Conservation (phyloP, 2,113 vertebrate species). For the Onychostoma macrolepis region DNA sequence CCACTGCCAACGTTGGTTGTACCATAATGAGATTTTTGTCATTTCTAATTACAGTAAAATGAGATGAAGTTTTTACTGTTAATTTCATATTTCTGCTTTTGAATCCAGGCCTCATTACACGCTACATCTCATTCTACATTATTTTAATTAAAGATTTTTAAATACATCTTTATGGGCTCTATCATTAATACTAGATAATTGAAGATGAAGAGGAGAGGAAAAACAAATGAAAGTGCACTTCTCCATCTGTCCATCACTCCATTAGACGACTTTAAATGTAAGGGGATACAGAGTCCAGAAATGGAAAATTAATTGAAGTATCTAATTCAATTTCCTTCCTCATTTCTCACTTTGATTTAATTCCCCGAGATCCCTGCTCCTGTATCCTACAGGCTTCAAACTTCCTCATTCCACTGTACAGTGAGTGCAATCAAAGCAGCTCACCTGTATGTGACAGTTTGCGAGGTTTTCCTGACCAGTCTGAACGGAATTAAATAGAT, state of each 20-base stretch:
- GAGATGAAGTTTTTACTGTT: slow-evolving; percentile 17
- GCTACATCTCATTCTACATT: slow-evolving; percentile 58
- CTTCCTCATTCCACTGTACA: not conserved
- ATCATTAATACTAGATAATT: slow-evolving; percentile 12
- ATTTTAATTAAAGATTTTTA: slow-evolving; percentile 35
- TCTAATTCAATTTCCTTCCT: slow-evolving; percentile 51
- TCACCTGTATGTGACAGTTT: not conserved
- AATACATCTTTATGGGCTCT: slow-evolving; percentile 30
- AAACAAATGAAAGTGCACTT: slow-evolving; percentile 1
- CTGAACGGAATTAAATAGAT: not conserved
- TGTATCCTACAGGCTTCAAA: slow-evolving; percentile 22
- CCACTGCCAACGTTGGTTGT: slow-evolving; percentile 3
- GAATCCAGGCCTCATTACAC: slow-evolving; percentile 72
- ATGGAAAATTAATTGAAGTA: slow-evolving; percentile 50
- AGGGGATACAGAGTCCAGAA: not conserved
- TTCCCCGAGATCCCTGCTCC: not conserved
- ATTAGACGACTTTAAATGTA: slow-evolving; percentile 13
- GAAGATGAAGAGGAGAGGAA: not conserved
- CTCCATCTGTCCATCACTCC: slow-evolving; percentile 40
- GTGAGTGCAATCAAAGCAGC: not conserved
- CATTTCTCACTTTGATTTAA: slow-evolving; percentile 45
- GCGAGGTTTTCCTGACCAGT: not conserved
- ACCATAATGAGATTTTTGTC: slow-evolving; percentile 29
- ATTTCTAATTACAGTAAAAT: slow-evolving; percentile 28
- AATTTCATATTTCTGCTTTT: not conserved